Evolutionary conservation across 2,797 vertebrate species (phyloP).

Genomic region (Crenichthys baileyi): DNA sequence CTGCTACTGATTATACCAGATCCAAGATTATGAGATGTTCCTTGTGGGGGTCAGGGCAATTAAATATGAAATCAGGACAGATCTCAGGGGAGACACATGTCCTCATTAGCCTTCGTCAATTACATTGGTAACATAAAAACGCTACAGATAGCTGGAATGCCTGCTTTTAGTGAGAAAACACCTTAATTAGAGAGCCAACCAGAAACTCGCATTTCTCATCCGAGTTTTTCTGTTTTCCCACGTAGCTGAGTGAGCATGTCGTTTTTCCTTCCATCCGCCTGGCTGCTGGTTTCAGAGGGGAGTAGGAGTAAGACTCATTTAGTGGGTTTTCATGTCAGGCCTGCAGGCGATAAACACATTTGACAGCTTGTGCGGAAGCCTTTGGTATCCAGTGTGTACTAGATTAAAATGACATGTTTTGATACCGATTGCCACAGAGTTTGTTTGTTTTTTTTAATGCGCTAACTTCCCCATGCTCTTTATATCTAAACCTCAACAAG

Average conservation of each 20-base stretch:
- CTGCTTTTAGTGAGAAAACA: background rate
- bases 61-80: background rate
- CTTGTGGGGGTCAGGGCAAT: background rate
- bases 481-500: background rate
- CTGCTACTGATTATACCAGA: background rate
- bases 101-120: background rate
- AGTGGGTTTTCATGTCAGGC: slow-evolving; percentile 43
- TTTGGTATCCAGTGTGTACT: slow-evolving; percentile 18
- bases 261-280: slow-evolving; percentile 7
- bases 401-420: slow-evolving; percentile 31
- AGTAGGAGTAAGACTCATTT: slow-evolving; percentile 30
- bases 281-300: slow-evolving; percentile 23
- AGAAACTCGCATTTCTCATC: slow-evolving; percentile 6
- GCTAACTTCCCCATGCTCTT: slow-evolving; percentile 28
- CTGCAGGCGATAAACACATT: slow-evolving; percentile 34
- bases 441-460: slow-evolving; percentile 4
- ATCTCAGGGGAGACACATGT: background rate
- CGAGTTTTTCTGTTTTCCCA: background rate
- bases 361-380: slow-evolving; percentile 20
- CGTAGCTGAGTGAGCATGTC: background rate
- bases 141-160: background rate
- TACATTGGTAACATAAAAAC: background rate
- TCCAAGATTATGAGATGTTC: background rate
- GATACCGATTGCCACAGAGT: slow-evolving; percentile 10
- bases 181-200: background rate